phyloP scores from a whole-genome alignment of 30 jellyfish, hydroid and myxozoan species.

The Rhopilema esculentum region DNA sequence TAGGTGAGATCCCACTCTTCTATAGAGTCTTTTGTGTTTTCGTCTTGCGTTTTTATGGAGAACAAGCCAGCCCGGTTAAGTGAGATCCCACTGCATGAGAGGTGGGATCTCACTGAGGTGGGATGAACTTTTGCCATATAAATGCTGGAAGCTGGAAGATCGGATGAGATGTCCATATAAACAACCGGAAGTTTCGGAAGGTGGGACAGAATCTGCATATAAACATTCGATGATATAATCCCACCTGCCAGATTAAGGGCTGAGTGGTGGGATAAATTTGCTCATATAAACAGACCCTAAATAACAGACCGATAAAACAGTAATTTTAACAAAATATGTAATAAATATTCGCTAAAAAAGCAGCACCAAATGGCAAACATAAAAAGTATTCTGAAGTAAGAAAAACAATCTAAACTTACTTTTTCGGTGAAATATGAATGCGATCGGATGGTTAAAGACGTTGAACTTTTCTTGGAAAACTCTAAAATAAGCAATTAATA shows the following conservation, averaged over 20 bases:
- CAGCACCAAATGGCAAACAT: too few species aligned
- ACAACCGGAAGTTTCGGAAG: background rate
- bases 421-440: constrained; percentile 29
- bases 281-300: background rate
- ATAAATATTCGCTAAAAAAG: background rate
- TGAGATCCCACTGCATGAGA: too few species aligned
- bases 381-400: background rate
- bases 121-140: too few species aligned
- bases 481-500: background rate
- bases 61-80: too few species aligned
- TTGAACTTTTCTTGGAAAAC: constrained; percentile 8
- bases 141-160: too few species aligned
- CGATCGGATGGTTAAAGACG: background rate
- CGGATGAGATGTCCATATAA: background rate
- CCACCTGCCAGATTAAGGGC: too few species aligned
- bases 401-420: constrained; percentile 13
- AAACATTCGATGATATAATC: too few species aligned
- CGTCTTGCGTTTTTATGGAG: too few species aligned
- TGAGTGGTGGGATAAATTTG: too few species aligned
- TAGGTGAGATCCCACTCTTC: too few species aligned
- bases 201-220: background rate
- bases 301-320: background rate
- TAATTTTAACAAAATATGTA: background rate
- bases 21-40: too few species aligned
- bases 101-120: too few species aligned